Percentiles rank a stretch among this genome's conserved stretches.
phyloP scores from a whole-genome alignment of 2,888 invertebrate genomes.

The Stenodema calcarata region DNA sequence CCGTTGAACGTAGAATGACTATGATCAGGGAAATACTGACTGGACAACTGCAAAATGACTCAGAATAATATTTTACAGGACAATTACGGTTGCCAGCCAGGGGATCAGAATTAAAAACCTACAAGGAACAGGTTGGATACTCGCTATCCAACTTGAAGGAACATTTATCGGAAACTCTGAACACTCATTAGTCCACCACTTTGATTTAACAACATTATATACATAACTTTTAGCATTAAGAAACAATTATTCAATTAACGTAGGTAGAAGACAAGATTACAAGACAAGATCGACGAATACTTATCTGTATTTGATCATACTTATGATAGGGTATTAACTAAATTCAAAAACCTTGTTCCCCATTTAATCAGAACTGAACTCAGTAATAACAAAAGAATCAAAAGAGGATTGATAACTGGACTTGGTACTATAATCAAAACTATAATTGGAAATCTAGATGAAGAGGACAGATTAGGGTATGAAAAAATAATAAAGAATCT shows the following conservation, averaged over 20 bases:
- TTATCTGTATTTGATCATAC: too few relatives aligned
- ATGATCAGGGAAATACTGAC: neutral
- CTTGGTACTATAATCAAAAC: neutral
- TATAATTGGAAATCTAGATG: neutral
- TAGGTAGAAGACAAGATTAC: neutral
- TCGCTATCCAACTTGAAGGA: neutral
- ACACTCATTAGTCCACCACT: too few relatives aligned
- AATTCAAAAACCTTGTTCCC: too few relatives aligned
- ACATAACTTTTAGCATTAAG: too few relatives aligned
- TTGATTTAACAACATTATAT: too few relatives aligned
- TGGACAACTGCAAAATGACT: neutral
- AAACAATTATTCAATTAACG: too few relatives aligned
- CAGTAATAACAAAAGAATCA: too few relatives aligned
- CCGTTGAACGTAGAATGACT: neutral
- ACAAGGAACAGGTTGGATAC: neutral
- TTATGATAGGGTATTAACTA: too few relatives aligned
- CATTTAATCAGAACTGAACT: too few relatives aligned
- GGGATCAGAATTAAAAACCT: neutral
- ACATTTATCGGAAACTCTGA: neutral
- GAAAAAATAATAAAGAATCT: neutral
- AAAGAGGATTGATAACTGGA: neutral
- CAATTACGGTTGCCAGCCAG: neutral
- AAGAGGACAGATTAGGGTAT: neutral
- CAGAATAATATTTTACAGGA: neutral
- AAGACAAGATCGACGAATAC: too few relatives aligned